Conservation (phyloP, 2,797 vertebrate species). For the Nyctalus aviator region DNA sequence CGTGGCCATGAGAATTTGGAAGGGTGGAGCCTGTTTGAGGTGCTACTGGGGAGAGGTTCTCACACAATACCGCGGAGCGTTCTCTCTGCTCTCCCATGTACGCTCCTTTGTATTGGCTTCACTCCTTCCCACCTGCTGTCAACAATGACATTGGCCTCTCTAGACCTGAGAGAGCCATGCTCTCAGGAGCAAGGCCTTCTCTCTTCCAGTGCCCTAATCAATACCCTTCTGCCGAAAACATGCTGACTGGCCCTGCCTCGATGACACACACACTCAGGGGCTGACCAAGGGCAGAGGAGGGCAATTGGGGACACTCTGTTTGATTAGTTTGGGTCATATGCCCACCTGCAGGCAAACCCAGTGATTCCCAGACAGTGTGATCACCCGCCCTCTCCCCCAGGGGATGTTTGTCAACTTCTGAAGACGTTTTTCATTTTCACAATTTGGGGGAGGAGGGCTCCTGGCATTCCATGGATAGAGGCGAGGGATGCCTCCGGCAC, state of each 20-base stretch:
- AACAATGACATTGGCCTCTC: neutral
- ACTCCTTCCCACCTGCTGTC: neutral
- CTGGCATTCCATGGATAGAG: neutral
- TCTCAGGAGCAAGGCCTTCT: neutral
- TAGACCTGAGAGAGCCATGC: neutral
- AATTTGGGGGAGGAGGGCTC: neutral
- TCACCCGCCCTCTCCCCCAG: neutral
- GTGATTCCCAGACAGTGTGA: neutral
- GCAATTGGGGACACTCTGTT: neutral
- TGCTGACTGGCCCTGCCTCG: neutral
- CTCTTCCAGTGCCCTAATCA: neutral
- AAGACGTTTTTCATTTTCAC: neutral
- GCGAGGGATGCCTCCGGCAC: neutral
- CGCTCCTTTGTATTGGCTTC: neutral
- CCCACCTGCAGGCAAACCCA: neutral
- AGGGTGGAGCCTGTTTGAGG: neutral
- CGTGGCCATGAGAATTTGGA: neutral
- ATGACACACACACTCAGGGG: neutral
- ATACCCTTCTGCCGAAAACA: neutral
- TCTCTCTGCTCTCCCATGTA: neutral
- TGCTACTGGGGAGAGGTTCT: neutral
- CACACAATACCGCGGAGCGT: accelerated
- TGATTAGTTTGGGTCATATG: neutral
- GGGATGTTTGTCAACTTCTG: neutral
- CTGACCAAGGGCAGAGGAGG: neutral